A percentile compares a stretch with the other conserved stretches of the same genome.
Evolutionary conservation across 2,797 vertebrate species (phyloP).

Genomic region (Emydoidea blandingii): DNA sequence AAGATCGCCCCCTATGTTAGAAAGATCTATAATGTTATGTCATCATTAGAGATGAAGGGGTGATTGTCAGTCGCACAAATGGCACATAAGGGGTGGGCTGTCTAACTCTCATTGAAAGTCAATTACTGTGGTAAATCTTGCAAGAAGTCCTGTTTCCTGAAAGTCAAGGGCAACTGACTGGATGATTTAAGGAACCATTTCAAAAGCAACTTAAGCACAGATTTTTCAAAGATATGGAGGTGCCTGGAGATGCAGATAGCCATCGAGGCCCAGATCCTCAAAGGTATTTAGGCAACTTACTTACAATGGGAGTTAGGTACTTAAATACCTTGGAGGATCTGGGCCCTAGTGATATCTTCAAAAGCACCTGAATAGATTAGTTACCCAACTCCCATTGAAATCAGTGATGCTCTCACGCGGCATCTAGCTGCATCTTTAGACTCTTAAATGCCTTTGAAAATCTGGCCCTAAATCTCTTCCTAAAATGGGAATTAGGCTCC

Average conservation of each 20-base stretch:
- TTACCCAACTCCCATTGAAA: neutral
- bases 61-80: neutral
- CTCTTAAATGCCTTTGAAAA: no score
- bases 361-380: neutral
- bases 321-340: neutral
- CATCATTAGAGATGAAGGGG: neutral
- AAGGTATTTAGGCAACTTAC: neutral
- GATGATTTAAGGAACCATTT: neutral
- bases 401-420: neutral
- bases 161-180: neutral
- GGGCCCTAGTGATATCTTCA: neutral
- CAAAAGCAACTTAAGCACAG: neutral
- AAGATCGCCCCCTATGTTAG: neutral
- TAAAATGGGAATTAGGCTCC: neutral
- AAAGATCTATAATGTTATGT: neutral
- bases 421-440: neutral
- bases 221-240: neutral
- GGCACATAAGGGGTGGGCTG: neutral
- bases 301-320: neutral
- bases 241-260: neutral
- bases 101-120: neutral
- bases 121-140: neutral
- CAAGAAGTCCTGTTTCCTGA: neutral
- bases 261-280: neutral
- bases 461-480: neutral